phyloP scores from a whole-genome alignment of 2,113 vertebrate species.

The Siphamia tubifer region DNA sequence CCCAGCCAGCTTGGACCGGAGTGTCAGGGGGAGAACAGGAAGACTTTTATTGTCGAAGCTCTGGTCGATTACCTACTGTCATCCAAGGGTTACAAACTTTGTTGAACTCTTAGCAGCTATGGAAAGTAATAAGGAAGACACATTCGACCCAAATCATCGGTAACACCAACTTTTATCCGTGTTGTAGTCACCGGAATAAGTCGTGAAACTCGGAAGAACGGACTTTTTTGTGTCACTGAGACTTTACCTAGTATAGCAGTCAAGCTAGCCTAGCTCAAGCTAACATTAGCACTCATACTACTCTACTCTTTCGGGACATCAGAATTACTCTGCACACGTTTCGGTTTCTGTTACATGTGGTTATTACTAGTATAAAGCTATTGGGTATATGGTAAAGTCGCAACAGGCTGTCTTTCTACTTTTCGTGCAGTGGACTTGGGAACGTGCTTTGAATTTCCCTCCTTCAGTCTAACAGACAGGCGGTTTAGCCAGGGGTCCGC shows the following conservation, averaged over 20 bases:
- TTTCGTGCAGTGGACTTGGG: neutral
- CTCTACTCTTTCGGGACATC: slow-evolving; percentile 9
- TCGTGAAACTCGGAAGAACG: slow-evolving; percentile 18
- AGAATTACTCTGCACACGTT: neutral
- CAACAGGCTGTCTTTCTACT: slow-evolving; percentile 25
- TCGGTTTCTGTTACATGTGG: neutral
- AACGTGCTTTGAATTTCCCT: slow-evolving; percentile 82
- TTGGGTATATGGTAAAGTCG: neutral
- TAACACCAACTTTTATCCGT: slow-evolving; percentile 3
- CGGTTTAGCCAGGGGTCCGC: slow-evolving; percentile 30
- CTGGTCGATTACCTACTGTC: slow-evolving; percentile 17
- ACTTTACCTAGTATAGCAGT: slow-evolving; percentile 26
- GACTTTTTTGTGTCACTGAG: neutral
- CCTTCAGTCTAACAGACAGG: slow-evolving; percentile 57
- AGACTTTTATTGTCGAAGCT: slow-evolving; percentile 34
- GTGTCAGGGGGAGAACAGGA: slow-evolving; percentile 71
- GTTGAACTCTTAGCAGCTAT: slow-evolving; percentile 42
- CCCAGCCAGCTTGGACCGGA: slow-evolving; percentile 10
- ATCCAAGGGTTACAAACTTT: slow-evolving; percentile 58
- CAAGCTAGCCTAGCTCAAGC: slow-evolving; percentile 55
- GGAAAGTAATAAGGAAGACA: slow-evolving; percentile 44
- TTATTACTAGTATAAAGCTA: no score
- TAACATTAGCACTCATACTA: slow-evolving; percentile 56
- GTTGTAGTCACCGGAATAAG: slow-evolving; percentile 9
- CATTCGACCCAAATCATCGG: neutral